phyloP scores from a whole-genome alignment of 2,113 vertebrate genomes.

The Melanerpes aurifrons region DNA sequence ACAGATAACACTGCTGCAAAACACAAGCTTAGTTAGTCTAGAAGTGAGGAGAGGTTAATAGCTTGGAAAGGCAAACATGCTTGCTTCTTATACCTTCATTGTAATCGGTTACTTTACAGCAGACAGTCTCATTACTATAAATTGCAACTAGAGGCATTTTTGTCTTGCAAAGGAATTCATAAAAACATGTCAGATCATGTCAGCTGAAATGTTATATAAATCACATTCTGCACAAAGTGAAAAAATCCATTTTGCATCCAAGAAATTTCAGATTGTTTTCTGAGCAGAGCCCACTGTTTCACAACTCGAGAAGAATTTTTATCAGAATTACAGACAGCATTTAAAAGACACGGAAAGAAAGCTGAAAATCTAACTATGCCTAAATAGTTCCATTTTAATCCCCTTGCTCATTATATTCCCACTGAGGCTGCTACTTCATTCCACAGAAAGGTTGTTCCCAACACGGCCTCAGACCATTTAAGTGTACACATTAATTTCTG shows the following conservation, averaged over 20 bases:
- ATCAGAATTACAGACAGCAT: constrained; percentile 11
- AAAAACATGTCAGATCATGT: constrained; percentile 70
- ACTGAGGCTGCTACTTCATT: neutral
- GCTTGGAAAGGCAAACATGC: constrained; percentile 33
- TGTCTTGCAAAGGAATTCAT: constrained; percentile 66
- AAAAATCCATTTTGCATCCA: constrained; percentile 58
- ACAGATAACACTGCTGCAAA: neutral
- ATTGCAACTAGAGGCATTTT: constrained; percentile 65
- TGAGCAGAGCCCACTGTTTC: constrained; percentile 25
- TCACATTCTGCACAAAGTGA: constrained; percentile 48
- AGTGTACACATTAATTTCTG: neutral
- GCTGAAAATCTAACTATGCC: constrained; percentile 24
- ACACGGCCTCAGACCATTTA: neutral
- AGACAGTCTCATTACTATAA: constrained; percentile 68
- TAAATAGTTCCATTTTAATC: constrained; percentile 38
- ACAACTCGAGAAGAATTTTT: constrained; percentile 28
- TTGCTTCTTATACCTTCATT: constrained; percentile 24
- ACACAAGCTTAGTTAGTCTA: neutral
- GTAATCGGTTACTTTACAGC: constrained; percentile 54
- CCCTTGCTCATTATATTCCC: neutral
- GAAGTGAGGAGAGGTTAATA: neutral
- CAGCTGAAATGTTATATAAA: constrained; percentile 62
- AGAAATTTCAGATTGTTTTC: constrained; percentile 48
- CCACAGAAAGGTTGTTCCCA: constrained; percentile 9
- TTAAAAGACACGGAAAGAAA: constrained; percentile 12